These are phyloP conservation scores for Laticauda colubrina DNA, from an alignment of 2,113 vertebrate genomes.

Conservation along the genomic window DNA sequence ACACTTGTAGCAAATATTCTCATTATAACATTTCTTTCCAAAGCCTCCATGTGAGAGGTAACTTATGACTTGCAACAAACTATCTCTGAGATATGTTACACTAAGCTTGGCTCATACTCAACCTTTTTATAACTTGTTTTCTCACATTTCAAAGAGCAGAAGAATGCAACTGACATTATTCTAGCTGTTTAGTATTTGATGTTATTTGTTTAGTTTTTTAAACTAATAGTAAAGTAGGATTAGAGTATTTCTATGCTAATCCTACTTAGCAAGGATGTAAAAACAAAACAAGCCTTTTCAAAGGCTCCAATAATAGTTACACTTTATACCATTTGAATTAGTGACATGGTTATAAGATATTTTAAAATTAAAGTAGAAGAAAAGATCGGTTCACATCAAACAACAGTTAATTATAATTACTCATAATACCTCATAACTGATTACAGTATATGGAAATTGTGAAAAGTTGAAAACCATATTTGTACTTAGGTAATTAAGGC, in stretches of 20 bases:
- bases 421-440: not conserved
- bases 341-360: slow-evolving; percentile 26
- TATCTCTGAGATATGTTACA: not conserved
- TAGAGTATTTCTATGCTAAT: not conserved
- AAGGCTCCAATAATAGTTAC: not conserved
- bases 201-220: fast-evolving
- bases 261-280: slow-evolving; percentile 20
- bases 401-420: not conserved
- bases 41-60: not conserved
- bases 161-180: not conserved
- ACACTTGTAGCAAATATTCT: not conserved
- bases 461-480: not conserved
- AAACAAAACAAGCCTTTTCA: not conserved
- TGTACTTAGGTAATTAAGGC: not conserved
- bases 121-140: not conserved
- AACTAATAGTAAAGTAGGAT: not conserved
- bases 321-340: not conserved
- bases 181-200: not conserved
- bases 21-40: not conserved
- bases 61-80: not conserved
- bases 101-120: not conserved
- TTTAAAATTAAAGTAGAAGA: slow-evolving; percentile 51
- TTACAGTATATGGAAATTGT: not conserved
- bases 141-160: not conserved
- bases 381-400: slow-evolving; percentile 52